These are phyloP conservation scores for Melanotaenia boesemani DNA, from an alignment of 2,797 vertebrate genomes.

Conservation along the genomic window DNA sequence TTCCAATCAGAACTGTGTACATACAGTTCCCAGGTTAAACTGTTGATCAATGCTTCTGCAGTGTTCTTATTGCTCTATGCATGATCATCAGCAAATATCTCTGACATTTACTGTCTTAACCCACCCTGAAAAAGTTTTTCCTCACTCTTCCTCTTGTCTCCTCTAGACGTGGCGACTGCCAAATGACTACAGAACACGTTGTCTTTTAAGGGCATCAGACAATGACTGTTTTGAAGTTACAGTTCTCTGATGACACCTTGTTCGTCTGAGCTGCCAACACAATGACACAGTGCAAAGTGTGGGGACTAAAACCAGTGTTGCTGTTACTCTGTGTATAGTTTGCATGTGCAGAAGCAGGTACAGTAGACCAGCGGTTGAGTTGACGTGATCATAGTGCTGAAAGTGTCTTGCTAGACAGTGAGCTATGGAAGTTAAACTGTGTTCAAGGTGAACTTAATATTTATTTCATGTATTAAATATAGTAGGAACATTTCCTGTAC, in stretches of 20 bases:
- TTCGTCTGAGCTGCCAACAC: background rate
- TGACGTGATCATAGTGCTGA: constrained; percentile 61
- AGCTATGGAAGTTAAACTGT: constrained; percentile 59
- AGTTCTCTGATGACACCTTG: constrained; percentile 71
- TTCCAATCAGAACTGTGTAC: constrained; percentile 13
- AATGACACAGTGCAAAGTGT: constrained; percentile 5
- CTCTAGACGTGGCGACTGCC: constrained; percentile 72
- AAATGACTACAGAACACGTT: constrained; percentile 73
- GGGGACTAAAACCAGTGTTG: background rate
- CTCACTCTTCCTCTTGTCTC: constrained; percentile 26
- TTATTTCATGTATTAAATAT: constrained; percentile 68
- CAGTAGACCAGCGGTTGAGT: constrained; percentile 41
- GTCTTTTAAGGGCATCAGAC: constrained; percentile 73
- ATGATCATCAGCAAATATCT: background rate
- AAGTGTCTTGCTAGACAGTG: constrained; percentile 62
- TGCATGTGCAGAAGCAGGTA: constrained; percentile 8
- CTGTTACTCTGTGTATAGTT: constrained; percentile 44
- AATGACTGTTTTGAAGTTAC: constrained; percentile 80
- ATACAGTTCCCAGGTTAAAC: constrained; percentile 4
- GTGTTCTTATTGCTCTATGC: background rate
- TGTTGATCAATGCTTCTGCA: background rate
- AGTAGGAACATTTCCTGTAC: constrained; percentile 74
- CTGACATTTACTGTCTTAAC: background rate
- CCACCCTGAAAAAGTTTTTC: background rate
- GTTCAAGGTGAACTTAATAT: constrained; percentile 65